Base-by-base conservation (phyloP, 2,113 vertebrate species). In the Saimiri boliviensis region DNA sequence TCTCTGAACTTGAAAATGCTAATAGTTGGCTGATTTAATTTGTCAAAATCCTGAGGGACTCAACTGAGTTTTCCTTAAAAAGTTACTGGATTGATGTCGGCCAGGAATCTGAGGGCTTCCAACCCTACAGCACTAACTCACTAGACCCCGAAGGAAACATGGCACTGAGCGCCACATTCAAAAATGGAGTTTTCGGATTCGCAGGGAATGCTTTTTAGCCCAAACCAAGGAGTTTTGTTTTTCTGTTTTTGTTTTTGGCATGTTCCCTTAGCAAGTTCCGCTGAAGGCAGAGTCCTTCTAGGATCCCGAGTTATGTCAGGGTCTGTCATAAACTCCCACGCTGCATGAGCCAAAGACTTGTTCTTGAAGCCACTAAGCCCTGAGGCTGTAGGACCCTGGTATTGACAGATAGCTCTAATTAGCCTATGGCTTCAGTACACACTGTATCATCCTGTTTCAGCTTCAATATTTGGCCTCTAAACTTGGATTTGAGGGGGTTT, bases 1-100 rank as follows among this genome's bases (percentile, higher is more conserved):
- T 89, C 91, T 82, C 91, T 74, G 77, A 83, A 93, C 82, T 95
- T 56, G 27, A 89, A 94, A 89, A 35, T 91, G 88, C 77, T 74
- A 77, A 93, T 63, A 92, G 76, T 73, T 91, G 83, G 35, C 86
- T 90, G 54, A 82, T 83, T 89, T 89, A 73, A 81, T 79, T 81
- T 93, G 58, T 85, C 82, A 83, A 66, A 93, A 93, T 86, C 86
- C 85, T 14, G 10, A 92, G 71, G 56, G 87, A 6, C 71, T 49
- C 56, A 71, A 21, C 1, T 63, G 82, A 91, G 66, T 0, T 37
- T 19, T 5, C 58, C 9, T n/a, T 25, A 30, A 32, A 63, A 58
- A 89, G 25, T 4, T 3, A 47, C 32, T n/a, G 6, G 13, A 74
- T 93, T 94, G 32, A 82, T 88, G 52, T 83, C 79, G 90, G 71